Conservation (phyloP, 2,113 vertebrate genomes). For the Pionites leucogaster region DNA sequence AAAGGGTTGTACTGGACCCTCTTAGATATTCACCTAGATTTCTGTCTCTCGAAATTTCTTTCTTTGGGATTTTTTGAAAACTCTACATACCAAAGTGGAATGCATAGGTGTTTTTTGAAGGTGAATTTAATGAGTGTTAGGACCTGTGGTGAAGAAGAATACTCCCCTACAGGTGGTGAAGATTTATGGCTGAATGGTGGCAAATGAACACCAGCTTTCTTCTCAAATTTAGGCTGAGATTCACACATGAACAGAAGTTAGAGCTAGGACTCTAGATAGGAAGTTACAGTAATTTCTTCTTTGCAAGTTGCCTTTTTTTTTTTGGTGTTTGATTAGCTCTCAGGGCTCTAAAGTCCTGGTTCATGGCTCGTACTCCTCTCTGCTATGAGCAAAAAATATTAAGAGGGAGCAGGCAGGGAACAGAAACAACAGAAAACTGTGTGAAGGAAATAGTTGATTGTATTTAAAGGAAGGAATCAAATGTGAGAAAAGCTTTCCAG, state of each 20-base stretch:
- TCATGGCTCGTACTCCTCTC: background rate
- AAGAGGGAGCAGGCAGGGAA: background rate
- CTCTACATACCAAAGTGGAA: background rate
- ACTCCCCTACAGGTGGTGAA: fast-evolving
- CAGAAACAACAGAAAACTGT: background rate
- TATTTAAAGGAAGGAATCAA: background rate
- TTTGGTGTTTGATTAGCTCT: background rate
- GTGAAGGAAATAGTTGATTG: background rate
- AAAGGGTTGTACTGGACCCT: background rate
- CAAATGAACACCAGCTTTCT: background rate
- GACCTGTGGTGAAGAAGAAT: background rate
- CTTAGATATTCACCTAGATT: background rate
- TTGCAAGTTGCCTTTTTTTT: background rate
- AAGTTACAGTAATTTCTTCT: background rate
- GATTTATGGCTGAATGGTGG: background rate
- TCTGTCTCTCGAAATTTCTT: background rate
- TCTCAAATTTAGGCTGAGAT: background rate
- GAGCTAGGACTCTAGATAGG: background rate
- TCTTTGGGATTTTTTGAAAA: background rate
- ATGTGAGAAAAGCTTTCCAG: background rate
- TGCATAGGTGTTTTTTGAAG: background rate
- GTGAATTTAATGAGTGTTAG: background rate
- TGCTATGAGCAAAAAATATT: background rate
- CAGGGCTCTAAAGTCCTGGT: background rate
- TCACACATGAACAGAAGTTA: background rate